These are phyloP conservation scores for Agonum fuliginosum DNA, from an alignment of 2,888 invertebrate genomes.

Conservation along the genomic window DNA sequence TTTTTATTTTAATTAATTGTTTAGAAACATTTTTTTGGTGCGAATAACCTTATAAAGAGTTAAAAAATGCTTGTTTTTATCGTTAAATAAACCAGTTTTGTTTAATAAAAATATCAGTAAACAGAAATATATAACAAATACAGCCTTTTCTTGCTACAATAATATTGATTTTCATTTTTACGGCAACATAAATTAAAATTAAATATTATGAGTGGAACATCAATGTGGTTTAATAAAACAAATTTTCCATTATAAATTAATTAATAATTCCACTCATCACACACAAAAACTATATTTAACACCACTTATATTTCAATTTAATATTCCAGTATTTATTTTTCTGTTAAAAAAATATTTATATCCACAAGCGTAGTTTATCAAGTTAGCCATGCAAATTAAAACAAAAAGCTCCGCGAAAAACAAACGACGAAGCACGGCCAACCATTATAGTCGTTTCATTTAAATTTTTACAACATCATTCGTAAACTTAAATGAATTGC, in stretches of 20 bases:
- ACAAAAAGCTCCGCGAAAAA: conserved; percentile 8
- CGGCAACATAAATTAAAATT: too few relatives aligned
- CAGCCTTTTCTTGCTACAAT: too few relatives aligned
- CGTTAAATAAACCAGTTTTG: too few relatives aligned
- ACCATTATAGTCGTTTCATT: conserved; percentile 42
- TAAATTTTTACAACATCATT: conserved; percentile 42
- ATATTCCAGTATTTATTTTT: neutral
- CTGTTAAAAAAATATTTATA: conserved; percentile 32
- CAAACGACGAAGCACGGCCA: conserved; percentile 22
- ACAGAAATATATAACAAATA: too few relatives aligned
- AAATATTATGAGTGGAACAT: neutral
- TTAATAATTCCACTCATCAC: conserved; percentile 5
- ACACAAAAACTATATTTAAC: neutral
- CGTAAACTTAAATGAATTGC: conserved; percentile 44
- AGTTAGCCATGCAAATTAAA: conserved; percentile 36
- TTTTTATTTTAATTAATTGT: too few relatives aligned
- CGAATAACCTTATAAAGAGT: too few relatives aligned
- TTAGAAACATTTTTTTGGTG: too few relatives aligned
- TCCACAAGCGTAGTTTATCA: conserved; percentile 16
- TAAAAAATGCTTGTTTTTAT: too few relatives aligned
- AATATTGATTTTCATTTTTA: too few relatives aligned
- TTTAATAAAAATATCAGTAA: too few relatives aligned
- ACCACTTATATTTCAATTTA: conserved; percentile 26
- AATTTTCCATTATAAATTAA: neutral
- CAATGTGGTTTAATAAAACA: neutral